Evolutionary conservation across 2,888 invertebrate species (phyloP).

Genomic region (Eulithis prunata): DNA sequence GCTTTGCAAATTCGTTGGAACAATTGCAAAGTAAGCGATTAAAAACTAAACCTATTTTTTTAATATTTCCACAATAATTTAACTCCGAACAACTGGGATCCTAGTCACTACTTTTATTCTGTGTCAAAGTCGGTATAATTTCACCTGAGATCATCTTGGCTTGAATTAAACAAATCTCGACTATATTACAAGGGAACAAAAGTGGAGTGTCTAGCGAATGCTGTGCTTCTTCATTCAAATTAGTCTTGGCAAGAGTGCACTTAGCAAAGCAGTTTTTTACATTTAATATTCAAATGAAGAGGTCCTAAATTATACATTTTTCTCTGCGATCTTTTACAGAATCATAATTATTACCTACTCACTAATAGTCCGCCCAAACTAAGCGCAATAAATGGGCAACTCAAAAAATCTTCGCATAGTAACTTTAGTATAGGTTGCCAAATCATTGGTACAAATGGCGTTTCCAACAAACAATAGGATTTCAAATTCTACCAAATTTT

Average conservation of each 20-base stretch:
- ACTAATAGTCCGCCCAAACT: too few relatives aligned
- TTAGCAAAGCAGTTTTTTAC: constrained; percentile 14
- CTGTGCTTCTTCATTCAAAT: constrained; percentile 19
- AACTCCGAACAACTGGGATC: constrained; percentile 29
- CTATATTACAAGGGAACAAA: constrained; percentile 14
- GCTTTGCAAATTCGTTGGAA: constrained; percentile 15
- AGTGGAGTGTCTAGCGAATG: constrained; percentile 1
- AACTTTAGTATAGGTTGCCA: too few relatives aligned
- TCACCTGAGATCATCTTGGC: constrained; percentile 30
- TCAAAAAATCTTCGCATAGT: too few relatives aligned
- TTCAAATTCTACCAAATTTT: too few relatives aligned
- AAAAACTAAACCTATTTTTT: constrained; percentile 37
- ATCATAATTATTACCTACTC: too few relatives aligned
- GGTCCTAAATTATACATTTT: not conserved
- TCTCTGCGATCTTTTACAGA: not conserved
- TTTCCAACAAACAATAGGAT: too few relatives aligned
- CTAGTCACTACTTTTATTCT: constrained; percentile 28
- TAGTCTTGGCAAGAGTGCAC: constrained; percentile 17
- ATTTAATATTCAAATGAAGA: constrained; percentile 18
- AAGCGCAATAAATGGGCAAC: too few relatives aligned
- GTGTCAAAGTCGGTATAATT: constrained; percentile 26
- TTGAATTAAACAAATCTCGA: not conserved
- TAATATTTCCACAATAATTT: constrained; percentile 36
- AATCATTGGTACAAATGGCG: too few relatives aligned
- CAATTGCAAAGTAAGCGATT: constrained; percentile 22